These are phyloP conservation scores for Lamellibrachia satsuma DNA, from an alignment of 2,888 invertebrate genomes.

Conservation along the genomic window DNA sequence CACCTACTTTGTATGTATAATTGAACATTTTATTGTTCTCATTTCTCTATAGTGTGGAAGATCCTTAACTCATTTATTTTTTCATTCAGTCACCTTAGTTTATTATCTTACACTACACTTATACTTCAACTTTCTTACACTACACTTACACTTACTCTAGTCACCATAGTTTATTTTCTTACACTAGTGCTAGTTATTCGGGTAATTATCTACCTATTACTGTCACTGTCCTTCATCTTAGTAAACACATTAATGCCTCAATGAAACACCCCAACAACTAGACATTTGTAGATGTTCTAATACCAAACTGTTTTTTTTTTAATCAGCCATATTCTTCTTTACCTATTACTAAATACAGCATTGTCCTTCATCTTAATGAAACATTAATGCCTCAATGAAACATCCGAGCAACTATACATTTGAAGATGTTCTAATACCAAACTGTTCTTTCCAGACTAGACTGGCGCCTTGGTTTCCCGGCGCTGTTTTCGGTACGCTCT, in stretches of 20 bases:
- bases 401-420: not conserved
- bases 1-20: conserved; percentile 49
- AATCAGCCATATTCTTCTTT: not conserved
- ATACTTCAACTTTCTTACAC: too few relatives aligned
- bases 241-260: not conserved
- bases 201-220: too few relatives aligned
- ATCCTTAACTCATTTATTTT: not conserved
- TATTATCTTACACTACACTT: not conserved
- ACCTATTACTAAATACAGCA: too few relatives aligned
- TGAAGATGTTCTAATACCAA: not conserved
- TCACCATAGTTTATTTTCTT: too few relatives aligned
- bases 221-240: too few relatives aligned
- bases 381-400: not conserved
- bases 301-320: not conserved
- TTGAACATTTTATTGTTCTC: not conserved
- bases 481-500: conserved; percentile 35
- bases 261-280: not conserved
- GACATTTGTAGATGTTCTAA: not conserved
- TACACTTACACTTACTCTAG: too few relatives aligned
- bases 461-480: conserved; percentile 38
- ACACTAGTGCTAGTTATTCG: too few relatives aligned
- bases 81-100: too few relatives aligned
- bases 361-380: too few relatives aligned
- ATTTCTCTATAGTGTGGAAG: not conserved
- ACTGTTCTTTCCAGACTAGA: not conserved